Base-by-base conservation (phyloP, 1,140 invertebrate species). In the Drosophila nasuta region DNA sequence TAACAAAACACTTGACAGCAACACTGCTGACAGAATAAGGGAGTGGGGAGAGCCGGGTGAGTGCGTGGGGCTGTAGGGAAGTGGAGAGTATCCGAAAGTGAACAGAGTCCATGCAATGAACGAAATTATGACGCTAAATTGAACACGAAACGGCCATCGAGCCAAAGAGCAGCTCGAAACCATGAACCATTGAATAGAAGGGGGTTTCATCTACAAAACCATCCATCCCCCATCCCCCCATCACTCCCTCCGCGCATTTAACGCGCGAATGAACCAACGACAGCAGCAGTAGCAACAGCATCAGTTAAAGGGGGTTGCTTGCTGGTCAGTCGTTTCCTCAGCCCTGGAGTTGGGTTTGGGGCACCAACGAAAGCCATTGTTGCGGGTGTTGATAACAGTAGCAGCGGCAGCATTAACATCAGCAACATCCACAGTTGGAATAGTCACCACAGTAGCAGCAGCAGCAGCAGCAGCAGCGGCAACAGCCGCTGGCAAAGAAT, bases 81-180 rank as follows among this genome's bases (percentile, higher is more conserved):
- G 15, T 11, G 11, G 41, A n/a, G 41, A 38, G 35, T 38, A 10
- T 35, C 13, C 49, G 20, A 70, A 69, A 52, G 66, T 45, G 49
- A 54, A 48, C 66, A 71, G 66, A 75, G 73, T 75, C 77, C 75
- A 73, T 80, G 80, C 83, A 81, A 89, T 89, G 80, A 89, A 89
- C 85, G 85, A 89, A 89, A 89, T 89, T 89, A 89, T 89, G 81
- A 89, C 81, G 85, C 85, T 89, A 89, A 89, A 89, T 89, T 89
- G 85, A 89, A 85, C 83, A 89, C 85, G 79, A 89, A 89, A 85
- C 81, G 77, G 62, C 81, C 83, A 80, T 75, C 60, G 81, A 80
- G 77, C 83, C 57, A 81, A 89, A 89, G 85, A 89, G 87, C 63
- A 66, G 62, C 11, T 41, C 38, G 63, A 65, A 60, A 73, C 35